Base-by-base conservation (phyloP, 2,888 invertebrate genomes). In the Cactoblastis cactorum region DNA sequence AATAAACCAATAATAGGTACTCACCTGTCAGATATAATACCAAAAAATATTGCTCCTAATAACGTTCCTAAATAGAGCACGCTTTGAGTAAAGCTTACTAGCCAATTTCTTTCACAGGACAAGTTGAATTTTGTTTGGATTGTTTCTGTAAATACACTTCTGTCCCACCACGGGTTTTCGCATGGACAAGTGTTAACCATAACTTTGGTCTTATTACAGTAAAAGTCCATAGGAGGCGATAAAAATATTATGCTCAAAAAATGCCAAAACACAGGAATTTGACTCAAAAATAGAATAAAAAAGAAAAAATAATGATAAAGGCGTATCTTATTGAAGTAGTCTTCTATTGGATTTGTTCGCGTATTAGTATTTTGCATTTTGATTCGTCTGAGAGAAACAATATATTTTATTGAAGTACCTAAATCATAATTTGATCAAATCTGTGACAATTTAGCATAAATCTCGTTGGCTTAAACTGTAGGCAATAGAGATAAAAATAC, bases 21-120 rank as follows among this genome's bases (percentile, higher is more conserved):
- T 61, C 62, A 85, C 85, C 55, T 78, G 59, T 86, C 85, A 35
- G 84, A 77, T 33, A 83, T 38, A 53, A 78, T 69, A 54, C 85
- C 86, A 55, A 83, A 80, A 1, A 69, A 9, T 5, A 83, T 56
- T 1, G 80, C 61, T 4, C 85, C 85, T 12, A 79, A 24, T n/a
- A 86, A 57, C 6, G 74, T 64, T n/a, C 86, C 85, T 1, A 74
- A 53, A 52, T 69, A 82, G 5, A 70, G 50, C 59, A 78, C 71
- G 53, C 80, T 80, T 53, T 85, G 74, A 0, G 82, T 73, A 28
- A 83, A 77, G 48, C 78, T 77, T 5, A 81, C 59, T 34, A 76
- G 43, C 85, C 84, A 85, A 4, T 32, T 46, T 1, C 45, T 64
- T 0, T 78, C 76, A 52, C 85, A 86, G 11, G 69, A 22, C 9